These are phyloP conservation scores for Zosterops japonicus DNA, from an alignment of 2,113 vertebrate species.

Conservation along the genomic window DNA sequence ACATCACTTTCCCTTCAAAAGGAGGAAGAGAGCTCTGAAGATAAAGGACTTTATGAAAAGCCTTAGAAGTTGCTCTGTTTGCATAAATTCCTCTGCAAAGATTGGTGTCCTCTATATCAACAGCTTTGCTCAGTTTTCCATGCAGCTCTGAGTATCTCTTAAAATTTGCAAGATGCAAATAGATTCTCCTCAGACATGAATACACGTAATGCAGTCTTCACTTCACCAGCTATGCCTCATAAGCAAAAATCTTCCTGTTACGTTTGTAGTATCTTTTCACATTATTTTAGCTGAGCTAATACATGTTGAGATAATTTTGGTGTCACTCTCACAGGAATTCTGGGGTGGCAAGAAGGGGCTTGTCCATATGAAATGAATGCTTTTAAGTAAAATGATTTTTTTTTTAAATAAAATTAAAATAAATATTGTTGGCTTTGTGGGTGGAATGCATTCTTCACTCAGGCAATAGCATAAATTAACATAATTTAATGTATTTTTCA, in stretches of 20 bases:
- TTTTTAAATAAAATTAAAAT: background rate
- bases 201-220: background rate
- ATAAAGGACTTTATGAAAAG: slow-evolving; percentile 7
- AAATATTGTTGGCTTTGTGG: background rate
- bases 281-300: background rate
- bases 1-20: background rate
- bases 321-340: background rate
- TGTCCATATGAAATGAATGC: background rate
- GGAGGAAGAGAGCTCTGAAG: slow-evolving; percentile 15
- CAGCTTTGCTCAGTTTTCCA: background rate
- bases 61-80: background rate
- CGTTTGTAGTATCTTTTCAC: background rate
- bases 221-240: background rate
- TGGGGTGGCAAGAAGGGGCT: background rate
- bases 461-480: background rate
- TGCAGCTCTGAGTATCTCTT: background rate
- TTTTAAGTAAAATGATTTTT: background rate
- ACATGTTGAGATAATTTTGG: background rate
- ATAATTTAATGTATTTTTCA: background rate
- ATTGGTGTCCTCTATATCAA: background rate
- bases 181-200: background rate
- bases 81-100: background rate
- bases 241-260: background rate
- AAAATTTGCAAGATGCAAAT: background rate
- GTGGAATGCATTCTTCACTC: background rate